Base-by-base conservation (phyloP, 92 coral and sea anemone species). In the Epizoanthus illoricatus region DNA sequence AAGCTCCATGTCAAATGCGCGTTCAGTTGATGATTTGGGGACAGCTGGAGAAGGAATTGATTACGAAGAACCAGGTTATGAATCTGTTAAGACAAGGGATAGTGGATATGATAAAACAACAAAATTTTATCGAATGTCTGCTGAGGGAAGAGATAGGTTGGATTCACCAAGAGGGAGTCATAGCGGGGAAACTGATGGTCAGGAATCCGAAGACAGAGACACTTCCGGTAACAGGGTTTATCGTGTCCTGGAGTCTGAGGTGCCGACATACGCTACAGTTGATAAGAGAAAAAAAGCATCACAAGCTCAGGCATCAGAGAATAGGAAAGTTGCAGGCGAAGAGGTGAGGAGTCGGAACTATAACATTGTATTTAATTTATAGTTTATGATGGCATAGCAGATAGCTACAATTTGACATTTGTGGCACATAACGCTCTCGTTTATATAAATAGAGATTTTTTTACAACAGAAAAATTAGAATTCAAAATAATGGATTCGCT, bases 231-330 rank as follows among this genome's bases (percentile, higher is more conserved):
- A 67, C 5, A 81, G 72, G 49, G 71, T 87, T 62, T 93, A 90
- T 68, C 94, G 89, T 73, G 80, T 93, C 49, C 80, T 90, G 12
- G 97, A 67, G 7, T 63, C 80, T 12, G 81, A 60, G 7, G 86
- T 83, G 49, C 97, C 97, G 21, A 73, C 80, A 39, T 93, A 93
- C 80, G 85, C 94, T 36, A 80, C 72, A 73, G 97, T 93, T 61
- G 91, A 93, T 73, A 93, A 93, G 80, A 86, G 80, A 40, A 93
- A 85, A 79, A 93, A 88, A 62, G 75, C 43, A 24, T 62, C 84
- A 10, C 33, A 81, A 63, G 47, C 65, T 20, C 86, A 68, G 16
- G 54, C 66, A 3, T 40, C 18, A 33, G 65, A 62, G 16, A 78
- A 73, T 57, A 87, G 71, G 20, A 85, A 52, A 24, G 63, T 39